Conservation (phyloP, 2,888 invertebrate genomes). For the Trichopria drosophilae region DNA sequence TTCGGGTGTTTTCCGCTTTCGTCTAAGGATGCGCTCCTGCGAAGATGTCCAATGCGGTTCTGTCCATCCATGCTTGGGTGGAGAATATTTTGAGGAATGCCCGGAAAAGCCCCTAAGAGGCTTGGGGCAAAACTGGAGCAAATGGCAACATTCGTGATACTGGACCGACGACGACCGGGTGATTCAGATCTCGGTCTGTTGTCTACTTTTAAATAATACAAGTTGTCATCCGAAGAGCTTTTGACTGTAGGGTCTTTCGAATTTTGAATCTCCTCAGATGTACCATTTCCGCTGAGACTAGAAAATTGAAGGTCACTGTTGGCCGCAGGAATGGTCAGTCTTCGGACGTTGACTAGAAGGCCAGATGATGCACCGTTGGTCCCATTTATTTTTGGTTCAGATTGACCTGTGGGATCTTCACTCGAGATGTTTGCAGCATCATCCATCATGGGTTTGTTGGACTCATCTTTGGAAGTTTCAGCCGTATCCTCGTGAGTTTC, state of each 20-base stretch:
- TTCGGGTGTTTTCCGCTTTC: conserved; percentile 41
- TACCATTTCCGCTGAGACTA: too few species aligned
- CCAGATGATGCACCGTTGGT: background rate
- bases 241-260: background rate
- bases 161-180: conserved; percentile 49
- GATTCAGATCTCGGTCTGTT: background rate
- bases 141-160: conserved; percentile 53
- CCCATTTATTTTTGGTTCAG: background rate
- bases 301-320: too few species aligned
- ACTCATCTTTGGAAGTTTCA: background rate
- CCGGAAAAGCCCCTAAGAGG: conserved; percentile 45
- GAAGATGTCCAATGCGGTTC: conserved; percentile 21
- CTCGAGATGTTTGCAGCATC: background rate
- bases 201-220: background rate
- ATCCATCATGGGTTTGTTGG: background rate
- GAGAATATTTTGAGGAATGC: too few species aligned
- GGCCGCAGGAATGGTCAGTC: conserved; percentile 9
- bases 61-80: conserved; percentile 11
- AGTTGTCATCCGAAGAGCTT: background rate
- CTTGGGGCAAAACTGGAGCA: conserved; percentile 52
- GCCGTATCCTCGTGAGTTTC: background rate
- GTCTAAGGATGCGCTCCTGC: conserved; percentile 48
- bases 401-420: background rate
- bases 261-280: too few species aligned
- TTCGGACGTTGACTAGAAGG: conserved; percentile 8